Percentiles rank a stretch among this genome's conserved stretches.
phyloP scores from a whole-genome alignment of 2,797 vertebrate species.

The Ctenopoma kingsleyae region DNA sequence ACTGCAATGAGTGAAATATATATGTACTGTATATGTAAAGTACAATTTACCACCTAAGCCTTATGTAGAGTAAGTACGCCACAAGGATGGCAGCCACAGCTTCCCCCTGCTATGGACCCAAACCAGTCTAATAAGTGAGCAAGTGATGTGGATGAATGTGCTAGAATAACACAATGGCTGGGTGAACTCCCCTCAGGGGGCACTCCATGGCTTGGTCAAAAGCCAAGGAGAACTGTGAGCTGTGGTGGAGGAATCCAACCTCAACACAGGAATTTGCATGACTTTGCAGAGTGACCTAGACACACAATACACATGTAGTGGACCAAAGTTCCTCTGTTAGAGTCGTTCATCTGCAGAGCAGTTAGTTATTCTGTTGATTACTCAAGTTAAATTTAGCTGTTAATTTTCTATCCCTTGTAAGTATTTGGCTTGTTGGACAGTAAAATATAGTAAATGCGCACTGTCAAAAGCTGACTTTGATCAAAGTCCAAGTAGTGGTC shows the following conservation, averaged over 20 bases:
- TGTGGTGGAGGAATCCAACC: constrained; percentile 74
- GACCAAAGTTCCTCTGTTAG: constrained; percentile 55
- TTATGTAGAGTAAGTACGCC: constrained; percentile 28
- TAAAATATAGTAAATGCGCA: constrained; percentile 18
- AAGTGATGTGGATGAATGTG: constrained; percentile 80
- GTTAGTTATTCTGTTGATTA: constrained; percentile 8
- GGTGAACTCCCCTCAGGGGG: constrained; percentile 71
- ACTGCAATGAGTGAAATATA: constrained; percentile 19
- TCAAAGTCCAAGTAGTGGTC: constrained; percentile 42
- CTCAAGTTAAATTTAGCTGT: background rate
- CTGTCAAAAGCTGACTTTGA: constrained; percentile 35
- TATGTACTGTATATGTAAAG: constrained; percentile 22
- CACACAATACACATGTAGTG: constrained; percentile 49
- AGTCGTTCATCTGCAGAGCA: constrained; percentile 32
- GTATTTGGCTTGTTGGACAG: constrained; percentile 3
- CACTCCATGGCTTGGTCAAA: constrained; percentile 69
- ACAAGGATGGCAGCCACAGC: constrained; percentile 46
- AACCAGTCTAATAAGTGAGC: constrained; percentile 63
- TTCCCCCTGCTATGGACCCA: constrained; percentile 51
- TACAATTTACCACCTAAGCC: constrained; percentile 33
- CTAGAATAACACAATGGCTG: constrained; percentile 78
- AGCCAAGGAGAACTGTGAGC: constrained; percentile 75
- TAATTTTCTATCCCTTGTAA: constrained; percentile 3
- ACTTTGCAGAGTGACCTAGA: constrained; percentile 71
- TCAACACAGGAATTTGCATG: constrained; percentile 77